Conservation (phyloP, 2,888 invertebrate species). For the Galeruca laticollis region DNA sequence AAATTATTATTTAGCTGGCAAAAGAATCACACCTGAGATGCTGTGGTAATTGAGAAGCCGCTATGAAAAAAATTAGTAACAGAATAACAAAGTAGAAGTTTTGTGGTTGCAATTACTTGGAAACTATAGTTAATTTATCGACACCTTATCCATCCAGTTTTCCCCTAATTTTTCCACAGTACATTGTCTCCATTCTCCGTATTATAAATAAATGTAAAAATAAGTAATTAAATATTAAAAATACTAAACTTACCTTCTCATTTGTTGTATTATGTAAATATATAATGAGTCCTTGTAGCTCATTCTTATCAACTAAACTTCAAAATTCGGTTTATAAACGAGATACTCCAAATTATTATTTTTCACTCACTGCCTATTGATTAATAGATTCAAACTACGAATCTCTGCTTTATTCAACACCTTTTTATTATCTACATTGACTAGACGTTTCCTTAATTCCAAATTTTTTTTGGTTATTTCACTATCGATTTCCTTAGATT, state of each 20-base stretch:
- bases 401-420: slow-evolving; percentile 75
- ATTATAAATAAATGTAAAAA: background rate
- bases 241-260: slow-evolving; percentile 66
- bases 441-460: slow-evolving; percentile 74
- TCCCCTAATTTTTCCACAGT: no score
- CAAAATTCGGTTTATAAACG: slow-evolving; percentile 75
- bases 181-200: no score
- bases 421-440: slow-evolving; percentile 79
- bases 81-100: no score
- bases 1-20: no score
- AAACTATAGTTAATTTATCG: no score
- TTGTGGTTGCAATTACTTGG: no score
- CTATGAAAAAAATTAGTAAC: no score
- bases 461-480: slow-evolving; percentile 76
- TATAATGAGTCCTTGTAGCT: slow-evolving; percentile 67
- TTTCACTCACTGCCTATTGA: slow-evolving; percentile 77
- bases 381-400: slow-evolving; percentile 67
- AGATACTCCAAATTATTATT: slow-evolving; percentile 75
- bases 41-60: no score
- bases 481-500: slow-evolving; percentile 71
- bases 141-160: no score
- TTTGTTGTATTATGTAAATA: slow-evolving; percentile 64
- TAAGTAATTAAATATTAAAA: background rate
- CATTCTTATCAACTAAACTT: slow-evolving; percentile 73
- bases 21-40: no score